phyloP scores from a whole-genome alignment of 2,888 invertebrate species.

The Caenorhabditis wallacei region DNA sequence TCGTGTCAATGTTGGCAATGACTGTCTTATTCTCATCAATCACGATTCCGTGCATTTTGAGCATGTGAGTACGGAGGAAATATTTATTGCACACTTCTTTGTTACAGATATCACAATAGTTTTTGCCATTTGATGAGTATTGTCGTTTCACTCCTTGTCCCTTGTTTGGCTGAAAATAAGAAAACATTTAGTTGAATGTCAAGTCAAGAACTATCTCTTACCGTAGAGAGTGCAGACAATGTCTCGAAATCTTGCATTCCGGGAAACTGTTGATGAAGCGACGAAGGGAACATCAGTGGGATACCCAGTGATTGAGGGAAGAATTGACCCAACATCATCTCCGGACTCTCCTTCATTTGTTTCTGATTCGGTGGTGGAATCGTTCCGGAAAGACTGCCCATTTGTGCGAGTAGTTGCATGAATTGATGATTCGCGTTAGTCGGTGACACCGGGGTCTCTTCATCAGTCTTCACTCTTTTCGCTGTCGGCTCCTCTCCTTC shows the following conservation, averaged over 20 bases:
- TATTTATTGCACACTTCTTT: conserved; percentile 94
- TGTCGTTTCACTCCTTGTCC: conserved; percentile 74
- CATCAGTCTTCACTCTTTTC: conserved; percentile 11
- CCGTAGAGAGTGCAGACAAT: conserved; percentile 50
- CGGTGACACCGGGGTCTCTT: conserved; percentile 49
- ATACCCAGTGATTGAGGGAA: conserved; percentile 47
- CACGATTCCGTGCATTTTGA: conserved; percentile 88
- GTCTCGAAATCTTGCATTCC: conserved; percentile 56
- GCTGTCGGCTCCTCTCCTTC: background rate
- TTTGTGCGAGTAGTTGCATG: conserved; percentile 44
- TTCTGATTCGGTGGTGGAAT: conserved; percentile 31
- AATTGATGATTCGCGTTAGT: conserved; percentile 27
- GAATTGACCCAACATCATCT: conserved; percentile 34
- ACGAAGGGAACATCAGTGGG: conserved; percentile 45
- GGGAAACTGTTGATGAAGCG: conserved; percentile 54
- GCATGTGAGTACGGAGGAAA: conserved; percentile 95
- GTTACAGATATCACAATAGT: conserved; percentile 83
- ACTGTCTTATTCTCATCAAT: conserved; percentile 84
- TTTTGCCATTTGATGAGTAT: conserved; percentile 82
- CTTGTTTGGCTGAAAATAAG: conserved; percentile 59
- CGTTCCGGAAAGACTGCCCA: conserved; percentile 11
- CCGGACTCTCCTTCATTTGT: background rate
- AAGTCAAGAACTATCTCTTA: background rate
- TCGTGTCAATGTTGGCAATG: conserved; percentile 83
- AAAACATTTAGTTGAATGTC: background rate